Evolutionary conservation across 2,113 vertebrate genomes (phyloP).

Genomic region (Phoxinus phoxinus): DNA sequence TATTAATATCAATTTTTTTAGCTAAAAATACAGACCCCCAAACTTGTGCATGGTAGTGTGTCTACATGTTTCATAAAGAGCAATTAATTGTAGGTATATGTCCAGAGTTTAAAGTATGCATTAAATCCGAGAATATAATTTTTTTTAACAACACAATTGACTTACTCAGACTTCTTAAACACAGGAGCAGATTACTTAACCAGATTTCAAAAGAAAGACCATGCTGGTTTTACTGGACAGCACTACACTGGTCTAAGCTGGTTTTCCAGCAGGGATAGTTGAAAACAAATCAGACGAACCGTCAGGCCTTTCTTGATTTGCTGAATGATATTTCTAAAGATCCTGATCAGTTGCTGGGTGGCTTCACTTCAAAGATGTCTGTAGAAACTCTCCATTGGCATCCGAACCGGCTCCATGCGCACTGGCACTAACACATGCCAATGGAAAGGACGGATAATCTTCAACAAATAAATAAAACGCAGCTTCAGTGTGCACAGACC

Average conservation of each 20-base stretch:
- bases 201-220: not conserved
- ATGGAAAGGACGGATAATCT: constrained; percentile 22
- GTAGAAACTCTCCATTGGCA: constrained; percentile 15
- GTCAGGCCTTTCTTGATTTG: not conserved
- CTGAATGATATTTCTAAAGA: not conserved
- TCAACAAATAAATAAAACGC: constrained; percentile 18
- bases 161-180: not conserved
- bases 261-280: not conserved
- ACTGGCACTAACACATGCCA: constrained; percentile 39
- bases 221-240: not conserved
- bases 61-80: too few species aligned
- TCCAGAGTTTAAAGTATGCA: not conserved
- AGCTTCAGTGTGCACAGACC: constrained; percentile 26
- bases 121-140: not conserved
- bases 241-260: not conserved
- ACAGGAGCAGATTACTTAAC: not conserved
- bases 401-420: not conserved
- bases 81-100: too few species aligned
- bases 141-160: not conserved
- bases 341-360: constrained; percentile 22
- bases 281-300: not conserved
- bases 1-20: too few species aligned
- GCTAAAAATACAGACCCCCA: too few species aligned
- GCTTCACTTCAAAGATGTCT: constrained; percentile 31
- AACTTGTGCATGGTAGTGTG: too few species aligned